Conservation (phyloP, 1,140 invertebrate species). For the Drosophila arawakana region DNA sequence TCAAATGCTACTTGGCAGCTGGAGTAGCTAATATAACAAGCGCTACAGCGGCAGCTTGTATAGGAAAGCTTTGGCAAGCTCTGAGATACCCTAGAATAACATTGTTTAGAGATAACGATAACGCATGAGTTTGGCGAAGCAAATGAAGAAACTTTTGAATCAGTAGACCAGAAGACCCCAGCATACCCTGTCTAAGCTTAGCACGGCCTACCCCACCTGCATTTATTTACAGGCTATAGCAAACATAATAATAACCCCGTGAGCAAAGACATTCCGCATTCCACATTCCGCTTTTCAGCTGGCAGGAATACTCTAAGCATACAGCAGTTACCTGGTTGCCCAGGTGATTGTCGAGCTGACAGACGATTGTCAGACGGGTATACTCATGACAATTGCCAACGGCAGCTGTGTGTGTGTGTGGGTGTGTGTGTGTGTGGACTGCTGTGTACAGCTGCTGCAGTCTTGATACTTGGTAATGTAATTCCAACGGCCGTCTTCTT, state of each 20-base stretch:
- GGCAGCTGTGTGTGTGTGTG: conserved; percentile 21
- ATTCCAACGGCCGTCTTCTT: conserved; percentile 47
- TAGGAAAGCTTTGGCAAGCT: too few relatives aligned
- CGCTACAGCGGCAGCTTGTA: too few relatives aligned
- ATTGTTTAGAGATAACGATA: too few relatives aligned
- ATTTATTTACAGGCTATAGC: conserved; percentile 8
- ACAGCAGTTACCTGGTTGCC: conserved; percentile 46
- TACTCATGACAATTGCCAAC: conserved; percentile 67
- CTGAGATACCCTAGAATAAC: too few relatives aligned
- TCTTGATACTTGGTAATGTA: conserved; percentile 60
- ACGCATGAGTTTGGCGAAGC: not conserved
- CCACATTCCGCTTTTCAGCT: conserved; percentile 2
- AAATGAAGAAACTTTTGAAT: too few relatives aligned
- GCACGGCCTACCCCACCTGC: conserved; percentile 1
- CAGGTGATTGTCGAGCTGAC: conserved; percentile 70
- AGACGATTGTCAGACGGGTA: conserved; percentile 48
- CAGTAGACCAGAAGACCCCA: too few relatives aligned
- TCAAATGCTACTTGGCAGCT: not conserved
- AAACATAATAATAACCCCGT: conserved; percentile 44
- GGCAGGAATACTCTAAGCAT: not conserved
- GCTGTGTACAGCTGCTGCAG: conserved; percentile 23
- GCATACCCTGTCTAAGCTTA: too few relatives aligned
- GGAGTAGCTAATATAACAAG: not conserved
- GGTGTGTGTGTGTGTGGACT: conserved; percentile 23
- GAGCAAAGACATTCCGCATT: conserved; percentile 50